phyloP scores from a whole-genome alignment of 1,140 invertebrate genomes.

The Potamilus streckersoni region DNA sequence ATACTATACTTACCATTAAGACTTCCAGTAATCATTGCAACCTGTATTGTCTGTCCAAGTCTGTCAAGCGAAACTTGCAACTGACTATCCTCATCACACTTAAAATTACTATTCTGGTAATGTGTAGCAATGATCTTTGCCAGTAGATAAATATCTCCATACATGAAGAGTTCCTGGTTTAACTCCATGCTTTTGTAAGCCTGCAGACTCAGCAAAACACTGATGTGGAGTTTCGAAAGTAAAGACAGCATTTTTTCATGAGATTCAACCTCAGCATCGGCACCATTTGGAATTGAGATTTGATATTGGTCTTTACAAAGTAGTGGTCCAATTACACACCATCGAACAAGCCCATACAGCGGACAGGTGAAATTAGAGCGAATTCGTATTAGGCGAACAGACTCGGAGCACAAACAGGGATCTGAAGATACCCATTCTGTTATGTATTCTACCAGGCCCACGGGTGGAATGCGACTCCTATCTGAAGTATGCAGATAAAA shows the following conservation, averaged over 20 bases:
- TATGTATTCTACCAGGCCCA: conserved; percentile 51
- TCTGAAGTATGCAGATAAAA: conserved; percentile 37
- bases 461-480: conserved; percentile 43
- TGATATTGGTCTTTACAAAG: conserved; percentile 34
- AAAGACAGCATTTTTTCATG: conserved; percentile 25
- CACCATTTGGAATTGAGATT: background rate
- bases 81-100: conserved; percentile 29
- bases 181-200: conserved; percentile 53
- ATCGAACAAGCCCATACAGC: conserved; percentile 53
- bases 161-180: conserved; percentile 47
- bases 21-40: conserved; percentile 46
- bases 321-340: conserved; percentile 59
- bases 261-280: conserved; percentile 1
- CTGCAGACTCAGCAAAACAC: conserved; percentile 53
- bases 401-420: conserved; percentile 59
- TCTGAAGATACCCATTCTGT: conserved; percentile 58
- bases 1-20: conserved; percentile 37
- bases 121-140: conserved; percentile 30
- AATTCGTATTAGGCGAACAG: conserved; percentile 52
- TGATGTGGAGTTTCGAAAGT: conserved; percentile 57
- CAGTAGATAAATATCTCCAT: conserved; percentile 33
- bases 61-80: conserved; percentile 46
- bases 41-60: conserved; percentile 57
- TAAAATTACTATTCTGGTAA: conserved; percentile 21
- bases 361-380: conserved; percentile 58